These are phyloP conservation scores for Eulemur rufifrons DNA, from an alignment of 2,113 vertebrate species.

Conservation along the genomic window DNA sequence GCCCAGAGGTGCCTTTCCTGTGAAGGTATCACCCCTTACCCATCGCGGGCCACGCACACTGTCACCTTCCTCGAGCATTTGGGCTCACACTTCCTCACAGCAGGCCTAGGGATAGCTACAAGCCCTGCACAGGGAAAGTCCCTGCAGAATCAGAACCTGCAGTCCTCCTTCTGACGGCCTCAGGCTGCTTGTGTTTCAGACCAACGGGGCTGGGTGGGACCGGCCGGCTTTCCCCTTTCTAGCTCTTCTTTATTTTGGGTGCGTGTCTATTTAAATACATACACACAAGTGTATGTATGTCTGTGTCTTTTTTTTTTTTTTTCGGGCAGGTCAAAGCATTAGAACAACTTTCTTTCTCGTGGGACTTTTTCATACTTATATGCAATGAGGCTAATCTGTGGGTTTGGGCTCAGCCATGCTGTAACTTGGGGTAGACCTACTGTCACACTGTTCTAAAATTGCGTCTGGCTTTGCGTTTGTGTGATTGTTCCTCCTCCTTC, in stretches of 20 bases:
- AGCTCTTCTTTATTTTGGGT: constrained; percentile 61
- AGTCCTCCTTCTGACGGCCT: background rate
- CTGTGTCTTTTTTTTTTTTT: background rate
- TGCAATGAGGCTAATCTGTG: background rate
- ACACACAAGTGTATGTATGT: background rate
- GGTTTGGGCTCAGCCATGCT: background rate
- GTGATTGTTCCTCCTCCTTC: background rate
- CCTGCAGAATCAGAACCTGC: constrained; percentile 42
- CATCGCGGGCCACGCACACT: background rate
- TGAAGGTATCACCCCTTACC: background rate
- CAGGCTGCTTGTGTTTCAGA: constrained; percentile 60
- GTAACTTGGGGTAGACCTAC: background rate
- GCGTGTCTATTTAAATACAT: constrained; percentile 59
- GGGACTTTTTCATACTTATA: background rate
- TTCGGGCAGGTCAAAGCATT: background rate
- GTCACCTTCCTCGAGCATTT: background rate
- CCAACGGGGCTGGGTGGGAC: constrained; percentile 60
- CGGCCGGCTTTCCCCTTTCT: constrained; percentile 72
- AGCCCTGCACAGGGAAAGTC: constrained; percentile 51
- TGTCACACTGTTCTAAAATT: background rate
- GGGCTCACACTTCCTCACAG: background rate
- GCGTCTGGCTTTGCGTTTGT: background rate
- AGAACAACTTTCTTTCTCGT: background rate
- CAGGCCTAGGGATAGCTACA: background rate
- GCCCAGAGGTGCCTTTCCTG: background rate